Evolutionary conservation across 2,113 vertebrate genomes (phyloP).

Genomic region (Salvelinus sp.): DNA sequence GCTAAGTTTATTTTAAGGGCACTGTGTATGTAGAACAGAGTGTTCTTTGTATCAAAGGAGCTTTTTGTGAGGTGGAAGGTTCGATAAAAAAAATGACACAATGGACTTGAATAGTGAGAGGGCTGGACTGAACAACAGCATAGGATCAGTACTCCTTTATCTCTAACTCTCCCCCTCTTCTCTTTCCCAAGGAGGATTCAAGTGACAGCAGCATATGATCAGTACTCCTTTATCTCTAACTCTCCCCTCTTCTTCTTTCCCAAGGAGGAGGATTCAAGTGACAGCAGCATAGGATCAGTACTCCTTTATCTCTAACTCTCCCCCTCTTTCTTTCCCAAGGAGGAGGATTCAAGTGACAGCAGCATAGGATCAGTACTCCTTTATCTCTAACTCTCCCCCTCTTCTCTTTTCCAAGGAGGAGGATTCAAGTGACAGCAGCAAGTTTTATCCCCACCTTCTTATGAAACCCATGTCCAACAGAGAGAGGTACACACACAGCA

Average conservation of each 20-base stretch:
- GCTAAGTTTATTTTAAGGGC: neutral
- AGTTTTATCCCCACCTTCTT: slow-evolving; percentile 87
- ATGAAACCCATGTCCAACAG: slow-evolving; percentile 99
- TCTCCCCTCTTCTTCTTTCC: neutral
- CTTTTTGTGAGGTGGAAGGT: no score
- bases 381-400: neutral
- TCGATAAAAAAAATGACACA: no score
- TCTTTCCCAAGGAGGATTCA: slow-evolving; percentile 71
- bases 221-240: neutral
- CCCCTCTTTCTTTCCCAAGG: neutral
- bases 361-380: neutral
- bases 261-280: slow-evolving; percentile 81
- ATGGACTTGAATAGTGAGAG: no score
- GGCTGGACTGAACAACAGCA: no score
- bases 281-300: no score
- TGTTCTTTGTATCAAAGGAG: slow-evolving; percentile 37
- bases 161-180: neutral
- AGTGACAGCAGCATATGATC: slow-evolving; percentile 54
- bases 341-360: slow-evolving; percentile 77
- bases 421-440: slow-evolving; percentile 82
- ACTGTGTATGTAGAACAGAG: slow-evolving; percentile 47
- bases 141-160: neutral
- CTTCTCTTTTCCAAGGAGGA: slow-evolving; percentile 48
- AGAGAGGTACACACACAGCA: slow-evolving; percentile 79
- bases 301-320: neutral